Evolutionary conservation across 2,113 vertebrate species (phyloP), one percentile per base, ranked within the genome.

Genomic region (Rallus limicola): DNA sequence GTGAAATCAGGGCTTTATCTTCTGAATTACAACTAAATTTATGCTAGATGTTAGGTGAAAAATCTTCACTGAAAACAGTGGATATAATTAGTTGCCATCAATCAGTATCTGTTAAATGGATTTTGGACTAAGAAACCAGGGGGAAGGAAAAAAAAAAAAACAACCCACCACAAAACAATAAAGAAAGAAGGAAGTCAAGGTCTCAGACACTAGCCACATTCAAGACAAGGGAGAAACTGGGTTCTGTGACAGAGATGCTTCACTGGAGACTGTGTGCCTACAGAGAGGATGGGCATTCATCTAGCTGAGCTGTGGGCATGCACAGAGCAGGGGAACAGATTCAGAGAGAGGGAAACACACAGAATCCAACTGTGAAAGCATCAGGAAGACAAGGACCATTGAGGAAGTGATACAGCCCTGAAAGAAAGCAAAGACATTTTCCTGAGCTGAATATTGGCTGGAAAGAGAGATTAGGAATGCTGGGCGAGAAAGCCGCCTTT

Each of bases 291-390:
- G 6, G 29, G 64, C 69, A 88, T 81, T 96, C 50, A 88, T 90
- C 75, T 63, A 3, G 58, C 69, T 80, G 79, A 63, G 82, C 82
- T 95, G 72, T 68, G 83, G 64, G 60, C 28, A 55, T 0, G 21
- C 70, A 82, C 38, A 91, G 62, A 90, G 55, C 0, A 0, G 75
- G 63, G 83, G 40, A 94, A 92, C 91, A 93, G 77, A 86, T 92
- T 84, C 81, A 82, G 56, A 86, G 26, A 7, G 33, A 91, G 40
- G 36, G 59, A 50, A 90, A 93, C 69, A 65, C 75, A 95, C 23
- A 88, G 71, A 92, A 88, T 79, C n/a, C 75, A 91, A 83, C 82
- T 81, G 90, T 65, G 46, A 74, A 87, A 95, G 87, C 71, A 91
- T 89, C 55, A 80, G 75, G 86, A 85, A 95, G 42, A 94, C 58